Percentiles rank a stretch among this genome's conserved stretches.
Evolutionary conservation across 2,113 vertebrate genomes (phyloP).

Genomic region (Butastur rufipennis): DNA sequence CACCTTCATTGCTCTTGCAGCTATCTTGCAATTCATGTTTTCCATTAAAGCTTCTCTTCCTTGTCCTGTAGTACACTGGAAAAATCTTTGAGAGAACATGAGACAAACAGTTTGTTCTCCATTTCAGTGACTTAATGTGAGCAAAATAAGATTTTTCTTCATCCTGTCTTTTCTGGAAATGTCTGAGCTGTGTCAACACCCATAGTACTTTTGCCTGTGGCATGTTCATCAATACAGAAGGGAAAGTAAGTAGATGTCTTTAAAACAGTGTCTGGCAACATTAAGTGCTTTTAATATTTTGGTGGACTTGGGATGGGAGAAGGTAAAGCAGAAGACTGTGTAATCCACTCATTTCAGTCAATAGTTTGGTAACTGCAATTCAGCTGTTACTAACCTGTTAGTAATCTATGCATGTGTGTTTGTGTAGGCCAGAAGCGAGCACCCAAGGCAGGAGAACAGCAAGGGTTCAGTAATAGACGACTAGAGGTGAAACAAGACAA

Average conservation of each 20-base stretch:
- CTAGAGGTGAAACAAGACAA: constrained; percentile 66
- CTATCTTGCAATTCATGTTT: background rate
- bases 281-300: background rate
- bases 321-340: background rate
- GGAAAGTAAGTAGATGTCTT: background rate
- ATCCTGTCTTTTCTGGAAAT: background rate
- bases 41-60: background rate
- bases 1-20: background rate
- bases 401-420: background rate
- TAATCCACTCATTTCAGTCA: background rate
- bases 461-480: constrained; percentile 47
- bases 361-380: background rate
- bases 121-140: background rate
- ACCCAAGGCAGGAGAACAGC: constrained; percentile 53
- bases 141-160: background rate
- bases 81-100: background rate
- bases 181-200: background rate
- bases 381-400: background rate
- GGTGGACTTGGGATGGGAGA: background rate
- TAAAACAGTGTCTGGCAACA: background rate
- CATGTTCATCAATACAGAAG: background rate
- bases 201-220: background rate
- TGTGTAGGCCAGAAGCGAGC: constrained; percentile 66
- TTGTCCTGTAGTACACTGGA: background rate
- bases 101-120: background rate